phyloP scores from a whole-genome alignment of 2,888 invertebrate species.

The Apoda limacodes region DNA sequence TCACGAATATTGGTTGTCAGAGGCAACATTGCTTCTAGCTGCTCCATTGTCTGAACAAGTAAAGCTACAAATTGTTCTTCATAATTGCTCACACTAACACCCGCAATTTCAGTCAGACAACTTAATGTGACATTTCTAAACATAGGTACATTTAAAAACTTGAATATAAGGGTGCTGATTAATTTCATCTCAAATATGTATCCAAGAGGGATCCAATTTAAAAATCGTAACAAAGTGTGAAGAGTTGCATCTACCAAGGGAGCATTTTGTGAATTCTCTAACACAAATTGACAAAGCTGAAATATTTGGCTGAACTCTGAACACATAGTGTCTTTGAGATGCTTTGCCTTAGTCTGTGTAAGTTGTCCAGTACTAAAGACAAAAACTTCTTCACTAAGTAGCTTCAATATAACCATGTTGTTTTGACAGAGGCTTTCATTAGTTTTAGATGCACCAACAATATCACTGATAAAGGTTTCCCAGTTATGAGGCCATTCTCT shows the following conservation, averaged over 20 bases:
- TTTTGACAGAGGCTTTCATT: conserved; percentile 99
- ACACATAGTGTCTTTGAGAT: conserved; percentile 99
- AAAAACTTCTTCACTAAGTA: conserved; percentile 98
- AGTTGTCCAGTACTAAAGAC: conserved; percentile 98
- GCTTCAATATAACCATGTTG: conserved; percentile 98
- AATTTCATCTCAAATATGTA: conserved; percentile 99
- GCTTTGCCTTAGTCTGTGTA: conserved; percentile 99
- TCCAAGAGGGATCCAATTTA: conserved; percentile 99
- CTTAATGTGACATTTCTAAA: conserved; percentile 98
- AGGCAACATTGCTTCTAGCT: conserved; percentile 93
- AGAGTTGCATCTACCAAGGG: conserved; percentile 95
- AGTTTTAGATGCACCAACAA: conserved; percentile 98
- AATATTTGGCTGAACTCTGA: conserved; percentile 99
- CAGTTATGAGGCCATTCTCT: conserved; percentile 99
- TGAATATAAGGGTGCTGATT: conserved; percentile 92
- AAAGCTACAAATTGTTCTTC: conserved; percentile 92
- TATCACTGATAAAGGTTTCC: conserved; percentile 99
- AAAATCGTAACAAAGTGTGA: conserved; percentile 94
- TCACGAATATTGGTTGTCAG: conserved; percentile 91
- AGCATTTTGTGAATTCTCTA: conserved; percentile 98
- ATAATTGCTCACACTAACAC: conserved; percentile 89
- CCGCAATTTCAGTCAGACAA: conserved; percentile 98
- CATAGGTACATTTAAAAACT: conserved; percentile 97
- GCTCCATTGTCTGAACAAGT: conserved; percentile 92
- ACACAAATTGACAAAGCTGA: conserved; percentile 96